Evolutionary conservation across 2,113 vertebrate species (phyloP).

Genomic region (Ursus arctos): DNA sequence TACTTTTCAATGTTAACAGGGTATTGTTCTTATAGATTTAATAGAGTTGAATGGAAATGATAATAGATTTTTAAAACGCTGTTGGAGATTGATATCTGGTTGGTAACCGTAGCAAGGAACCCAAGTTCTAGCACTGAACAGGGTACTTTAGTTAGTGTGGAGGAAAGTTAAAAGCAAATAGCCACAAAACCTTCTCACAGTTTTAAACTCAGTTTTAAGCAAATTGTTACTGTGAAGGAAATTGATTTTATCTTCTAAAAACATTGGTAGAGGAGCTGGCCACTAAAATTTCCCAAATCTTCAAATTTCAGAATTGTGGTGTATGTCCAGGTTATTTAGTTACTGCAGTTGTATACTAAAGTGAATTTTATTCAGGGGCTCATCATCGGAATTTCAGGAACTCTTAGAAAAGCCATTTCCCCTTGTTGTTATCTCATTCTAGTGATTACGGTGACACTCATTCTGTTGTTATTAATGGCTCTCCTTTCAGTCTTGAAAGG

Average conservation of each 20-base stretch:
- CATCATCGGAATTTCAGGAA: background rate
- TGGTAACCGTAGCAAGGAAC: background rate
- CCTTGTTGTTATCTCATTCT: slow-evolving; percentile 4
- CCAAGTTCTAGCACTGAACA: background rate
- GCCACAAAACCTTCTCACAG: background rate
- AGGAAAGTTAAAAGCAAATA: background rate
- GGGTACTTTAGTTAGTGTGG: background rate
- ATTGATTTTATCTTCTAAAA: background rate
- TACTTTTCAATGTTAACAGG: slow-evolving; percentile 1
- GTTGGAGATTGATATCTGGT: background rate
- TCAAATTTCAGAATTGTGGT: background rate
- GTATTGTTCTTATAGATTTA: background rate
- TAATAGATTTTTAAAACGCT: slow-evolving; percentile 18
- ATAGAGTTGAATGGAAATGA: slow-evolving; percentile 37
- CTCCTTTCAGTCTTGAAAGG: background rate
- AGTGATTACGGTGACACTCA: background rate
- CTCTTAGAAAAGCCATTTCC: background rate
- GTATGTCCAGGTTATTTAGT: background rate
- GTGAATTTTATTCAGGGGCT: background rate
- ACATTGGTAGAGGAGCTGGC: background rate
- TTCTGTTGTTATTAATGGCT: background rate
- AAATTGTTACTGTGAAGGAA: background rate
- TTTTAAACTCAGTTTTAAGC: background rate
- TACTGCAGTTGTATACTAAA: background rate
- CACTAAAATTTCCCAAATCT: background rate